These are phyloP conservation scores for Catajapyx aquilonaris DNA, from an alignment of 1,140 invertebrate species.

Conservation along the genomic window DNA sequence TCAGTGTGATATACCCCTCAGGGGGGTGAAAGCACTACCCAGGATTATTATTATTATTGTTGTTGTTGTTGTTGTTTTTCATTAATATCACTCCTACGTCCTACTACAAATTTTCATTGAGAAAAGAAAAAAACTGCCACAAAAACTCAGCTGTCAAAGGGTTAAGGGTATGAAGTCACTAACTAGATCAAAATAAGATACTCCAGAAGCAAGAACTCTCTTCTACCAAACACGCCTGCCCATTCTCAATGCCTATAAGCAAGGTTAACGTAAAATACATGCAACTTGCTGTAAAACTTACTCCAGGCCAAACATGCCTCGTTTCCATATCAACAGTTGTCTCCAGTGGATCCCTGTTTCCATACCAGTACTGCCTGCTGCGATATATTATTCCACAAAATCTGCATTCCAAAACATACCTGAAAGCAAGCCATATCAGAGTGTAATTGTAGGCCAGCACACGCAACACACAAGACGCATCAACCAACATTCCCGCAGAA, in stretches of 20 bases:
- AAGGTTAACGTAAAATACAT: not conserved
- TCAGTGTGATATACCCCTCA: conserved; percentile 1
- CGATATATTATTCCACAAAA: conserved; percentile 63
- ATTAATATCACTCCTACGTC: too few relatives aligned
- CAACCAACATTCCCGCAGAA: too few relatives aligned
- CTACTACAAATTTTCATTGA: too few relatives aligned
- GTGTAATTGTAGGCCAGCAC: too few relatives aligned
- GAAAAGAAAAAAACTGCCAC: too few relatives aligned
- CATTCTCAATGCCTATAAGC: not conserved
- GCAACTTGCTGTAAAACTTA: conserved; percentile 19
- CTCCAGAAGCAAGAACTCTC: not conserved
- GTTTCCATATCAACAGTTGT: conserved; percentile 41
- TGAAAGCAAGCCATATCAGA: conserved; percentile 16
- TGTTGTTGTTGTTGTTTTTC: too few relatives aligned
- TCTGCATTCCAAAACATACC: conserved; percentile 53
- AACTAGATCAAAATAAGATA: not conserved
- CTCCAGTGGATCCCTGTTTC: conserved; percentile 53
- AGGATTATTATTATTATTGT: too few relatives aligned
- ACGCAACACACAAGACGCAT: too few relatives aligned
- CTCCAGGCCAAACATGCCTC: conserved; percentile 58
- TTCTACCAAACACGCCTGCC: not conserved
- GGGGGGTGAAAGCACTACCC: too few relatives aligned
- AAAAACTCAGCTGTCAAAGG: too few relatives aligned
- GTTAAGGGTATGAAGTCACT: not conserved
- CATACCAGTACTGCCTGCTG: conserved; percentile 66